Percentiles rank a stretch among this genome's conserved stretches.
Conservation (phyloP, 1,140 invertebrate genomes). For the Dendroctonus ponderosae region DNA sequence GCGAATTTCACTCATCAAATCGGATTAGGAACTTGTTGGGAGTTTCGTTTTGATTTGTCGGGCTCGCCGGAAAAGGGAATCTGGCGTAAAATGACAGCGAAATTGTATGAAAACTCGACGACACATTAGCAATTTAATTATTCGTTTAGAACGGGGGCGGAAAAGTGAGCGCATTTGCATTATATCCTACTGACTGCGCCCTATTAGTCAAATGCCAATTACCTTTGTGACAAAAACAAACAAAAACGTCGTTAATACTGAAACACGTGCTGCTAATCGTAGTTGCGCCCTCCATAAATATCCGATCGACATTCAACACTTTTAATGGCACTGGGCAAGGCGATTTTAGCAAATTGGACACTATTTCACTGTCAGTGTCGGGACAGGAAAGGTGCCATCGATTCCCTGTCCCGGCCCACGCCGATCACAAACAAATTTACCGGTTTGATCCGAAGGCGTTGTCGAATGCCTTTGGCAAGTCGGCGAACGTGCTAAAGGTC, state of each 20-base stretch:
- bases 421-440: too few species aligned
- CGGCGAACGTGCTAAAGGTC: too few species aligned
- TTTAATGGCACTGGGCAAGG: constrained; percentile 24
- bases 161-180: too few species aligned
- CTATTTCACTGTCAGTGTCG: constrained; percentile 23
- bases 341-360: constrained; percentile 31
- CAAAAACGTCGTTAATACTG: constrained; percentile 4
- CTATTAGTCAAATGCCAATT: not conserved
- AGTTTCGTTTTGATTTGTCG: not conserved
- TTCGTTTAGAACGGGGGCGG: too few species aligned
- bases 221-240: not conserved
- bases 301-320: constrained; percentile 19
- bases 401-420: constrained; percentile 1
- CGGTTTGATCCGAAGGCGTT: too few species aligned
- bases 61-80: too few species aligned
- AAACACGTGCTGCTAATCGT: constrained; percentile 22
- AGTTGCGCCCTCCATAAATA: constrained; percentile 24
- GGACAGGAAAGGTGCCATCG: constrained; percentile 5
- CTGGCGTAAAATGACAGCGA: too few species aligned
- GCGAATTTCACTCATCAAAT: constrained; percentile 10
- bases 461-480: too few species aligned
- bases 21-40: constrained; percentile 9
- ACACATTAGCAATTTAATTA: too few species aligned
- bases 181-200: too few species aligned
- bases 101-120: too few species aligned